Evolutionary conservation across 2,797 vertebrate species (phyloP), one percentile per base, ranked within the genome.

Genomic region (Emydoidea blandingii): DNA sequence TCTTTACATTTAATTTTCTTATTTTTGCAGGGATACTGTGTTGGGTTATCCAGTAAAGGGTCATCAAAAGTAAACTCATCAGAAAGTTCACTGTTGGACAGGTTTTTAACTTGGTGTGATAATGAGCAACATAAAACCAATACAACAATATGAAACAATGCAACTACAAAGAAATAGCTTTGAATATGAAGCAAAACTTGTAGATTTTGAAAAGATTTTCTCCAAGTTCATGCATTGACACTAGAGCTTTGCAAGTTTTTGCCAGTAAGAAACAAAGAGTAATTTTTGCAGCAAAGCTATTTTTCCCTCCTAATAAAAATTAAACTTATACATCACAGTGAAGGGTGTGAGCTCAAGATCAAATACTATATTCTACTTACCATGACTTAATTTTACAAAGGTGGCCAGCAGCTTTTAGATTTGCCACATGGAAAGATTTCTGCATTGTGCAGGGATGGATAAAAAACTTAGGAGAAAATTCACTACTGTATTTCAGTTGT

Each of bases 51-150:
- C 37, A 86, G 76, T 92, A 89, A 96, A 96, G 21, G 25, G 81
- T 93, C 81, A 85, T 93, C 57, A 90, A 96, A 93, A 81, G 27
- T 59, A 91, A 93, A 47, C 57, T 95, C 90, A 47, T 47, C 91
- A 95, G 19, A 93, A 82, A 76, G 59, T 50, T 92, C 92, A 84
- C 94, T 94, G 95, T 94, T 95, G 95, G 92, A 91, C 92, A 88
- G 10, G 79, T 93, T 97, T 94, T 89, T 91, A 96, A 94, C 50
- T 81, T 94, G 90, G 79, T 83, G 94, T 93, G 91, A 95, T 95
- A 97, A 96, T 90, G 81, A 89, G 96, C 56, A 90, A 94, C 19
- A 72, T 23, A 41, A 72, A 72, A 72, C n/a, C 19, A 41, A 41
- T 72, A 12, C 21, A 72, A 10, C 11, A 41, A 72, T 81, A 83